phyloP scores from a whole-genome alignment of 2,888 invertebrate species.

The Allolobophora icterica region DNA sequence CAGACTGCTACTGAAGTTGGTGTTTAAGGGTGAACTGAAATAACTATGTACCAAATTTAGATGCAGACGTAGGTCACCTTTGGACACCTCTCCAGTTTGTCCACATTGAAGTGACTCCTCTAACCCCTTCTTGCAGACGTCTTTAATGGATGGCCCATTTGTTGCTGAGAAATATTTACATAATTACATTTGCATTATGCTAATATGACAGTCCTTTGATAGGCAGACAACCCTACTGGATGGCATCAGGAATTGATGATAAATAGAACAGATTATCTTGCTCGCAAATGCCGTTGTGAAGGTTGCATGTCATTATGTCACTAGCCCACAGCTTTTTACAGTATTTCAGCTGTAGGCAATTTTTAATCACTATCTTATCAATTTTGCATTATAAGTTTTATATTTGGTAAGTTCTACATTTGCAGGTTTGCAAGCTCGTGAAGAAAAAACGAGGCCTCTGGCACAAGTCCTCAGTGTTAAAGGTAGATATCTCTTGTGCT shows the following conservation, averaged over 20 bases:
- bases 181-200: no score
- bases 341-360: not conserved
- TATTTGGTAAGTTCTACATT: not conserved
- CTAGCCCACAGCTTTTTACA: no score
- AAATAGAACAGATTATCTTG: not conserved
- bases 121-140: not conserved
- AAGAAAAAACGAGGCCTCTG: not conserved
- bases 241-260: not conserved
- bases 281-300: conserved; percentile 4
- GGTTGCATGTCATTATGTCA: not conserved
- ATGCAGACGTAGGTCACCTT: not conserved
- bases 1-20: not conserved
- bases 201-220: no score
- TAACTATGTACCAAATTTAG: not conserved
- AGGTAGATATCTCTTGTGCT: not conserved
- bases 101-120: not conserved
- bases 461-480: not conserved
- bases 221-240: not conserved
- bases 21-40: not conserved
- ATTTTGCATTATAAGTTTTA: not conserved
- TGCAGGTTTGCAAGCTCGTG: not conserved
- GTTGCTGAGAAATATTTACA: not conserved
- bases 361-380: not conserved
- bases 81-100: not conserved
- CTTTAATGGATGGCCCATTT: not conserved